phyloP scores from a whole-genome alignment of 2,888 invertebrate genomes.

The Habroteleia sp. region DNA sequence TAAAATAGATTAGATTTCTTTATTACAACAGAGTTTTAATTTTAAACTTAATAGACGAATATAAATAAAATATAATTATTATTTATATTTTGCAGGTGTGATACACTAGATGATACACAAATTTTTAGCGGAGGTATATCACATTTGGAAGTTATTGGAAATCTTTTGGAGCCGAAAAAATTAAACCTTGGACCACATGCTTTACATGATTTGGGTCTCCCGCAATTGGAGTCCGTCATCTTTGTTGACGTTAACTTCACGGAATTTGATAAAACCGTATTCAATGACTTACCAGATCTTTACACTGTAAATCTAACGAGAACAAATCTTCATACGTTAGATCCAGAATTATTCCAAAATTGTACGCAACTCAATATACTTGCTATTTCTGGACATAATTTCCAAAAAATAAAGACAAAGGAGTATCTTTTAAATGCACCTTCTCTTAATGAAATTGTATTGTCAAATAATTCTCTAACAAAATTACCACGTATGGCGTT shows the following conservation, averaged over 20 bases:
- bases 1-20: no score
- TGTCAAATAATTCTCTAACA: slow-evolving; percentile 86
- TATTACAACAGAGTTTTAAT: no score
- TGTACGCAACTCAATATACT: slow-evolving; percentile 86
- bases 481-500: slow-evolving; percentile 86
- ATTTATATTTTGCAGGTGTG: slow-evolving; percentile 82
- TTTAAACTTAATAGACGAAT: no score
- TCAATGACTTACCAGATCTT: slow-evolving; percentile 86
- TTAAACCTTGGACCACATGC: slow-evolving; percentile 77
- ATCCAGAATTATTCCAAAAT: slow-evolving; percentile 87
- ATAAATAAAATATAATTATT: neutral
- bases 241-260: slow-evolving; percentile 87
- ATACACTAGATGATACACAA: slow-evolving; percentile 85
- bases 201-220: slow-evolving; percentile 83
- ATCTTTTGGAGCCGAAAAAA: slow-evolving; percentile 83
- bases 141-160: slow-evolving; percentile 83
- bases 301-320: slow-evolving; percentile 87
- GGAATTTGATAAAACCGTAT: slow-evolving; percentile 86
- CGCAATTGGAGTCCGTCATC: slow-evolving; percentile 85
- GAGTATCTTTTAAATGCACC: slow-evolving; percentile 84
- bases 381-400: slow-evolving; percentile 86
- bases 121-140: slow-evolving; percentile 86
- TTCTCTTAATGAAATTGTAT: slow-evolving; percentile 87
- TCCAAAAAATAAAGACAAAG: slow-evolving; percentile 79
- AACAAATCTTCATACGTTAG: slow-evolving; percentile 85